Percentiles rank a stretch among this genome's conserved stretches.
Conservation (phyloP, 2,888 invertebrate genomes). For the Biston stratarius region DNA sequence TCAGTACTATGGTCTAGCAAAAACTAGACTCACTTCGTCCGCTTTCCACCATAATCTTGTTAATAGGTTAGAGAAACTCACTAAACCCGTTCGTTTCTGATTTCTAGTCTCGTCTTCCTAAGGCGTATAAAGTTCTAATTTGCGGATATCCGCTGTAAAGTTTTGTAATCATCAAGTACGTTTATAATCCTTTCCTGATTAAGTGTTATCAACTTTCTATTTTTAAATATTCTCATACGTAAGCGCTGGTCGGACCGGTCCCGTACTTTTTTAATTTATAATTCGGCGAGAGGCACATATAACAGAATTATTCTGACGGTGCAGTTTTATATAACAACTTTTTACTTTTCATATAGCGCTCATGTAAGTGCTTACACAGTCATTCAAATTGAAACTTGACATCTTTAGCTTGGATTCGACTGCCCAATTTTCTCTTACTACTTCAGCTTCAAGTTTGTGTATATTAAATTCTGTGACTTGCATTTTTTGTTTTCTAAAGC, state of each 20-base stretch:
- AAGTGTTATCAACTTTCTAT: slow-evolving; percentile 67
- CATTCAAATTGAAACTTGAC: slow-evolving; percentile 39
- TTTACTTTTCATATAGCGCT: slow-evolving; percentile 58
- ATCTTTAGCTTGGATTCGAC: slow-evolving; percentile 44
- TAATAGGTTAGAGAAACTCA: slow-evolving; percentile 82
- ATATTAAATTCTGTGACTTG: slow-evolving; percentile 40
- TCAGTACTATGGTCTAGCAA: slow-evolving; percentile 75
- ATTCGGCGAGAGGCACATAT: slow-evolving; percentile 62
- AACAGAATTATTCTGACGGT: slow-evolving; percentile 54
- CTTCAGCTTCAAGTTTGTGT: slow-evolving; percentile 28
- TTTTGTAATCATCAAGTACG: slow-evolving; percentile 45
- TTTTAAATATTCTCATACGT: slow-evolving; percentile 63
- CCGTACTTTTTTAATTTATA: slow-evolving; percentile 63
- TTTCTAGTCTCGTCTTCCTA: slow-evolving; percentile 71
- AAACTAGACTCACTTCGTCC: slow-evolving; percentile 74
- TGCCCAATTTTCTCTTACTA: slow-evolving; percentile 48
- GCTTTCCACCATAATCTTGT: slow-evolving; percentile 82
- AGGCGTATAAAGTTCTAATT: slow-evolving; percentile 47
- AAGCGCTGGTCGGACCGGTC: slow-evolving; percentile 54
- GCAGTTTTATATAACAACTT: slow-evolving; percentile 67
- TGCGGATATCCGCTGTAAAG: slow-evolving; percentile 62
- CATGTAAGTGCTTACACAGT: slow-evolving; percentile 43
- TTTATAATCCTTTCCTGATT: slow-evolving; percentile 36
- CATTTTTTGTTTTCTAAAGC: slow-evolving; percentile 28
- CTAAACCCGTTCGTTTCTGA: slow-evolving; percentile 65